Conservation (phyloP, 1,140 invertebrate species). For the Drosophila eugracilis region DNA sequence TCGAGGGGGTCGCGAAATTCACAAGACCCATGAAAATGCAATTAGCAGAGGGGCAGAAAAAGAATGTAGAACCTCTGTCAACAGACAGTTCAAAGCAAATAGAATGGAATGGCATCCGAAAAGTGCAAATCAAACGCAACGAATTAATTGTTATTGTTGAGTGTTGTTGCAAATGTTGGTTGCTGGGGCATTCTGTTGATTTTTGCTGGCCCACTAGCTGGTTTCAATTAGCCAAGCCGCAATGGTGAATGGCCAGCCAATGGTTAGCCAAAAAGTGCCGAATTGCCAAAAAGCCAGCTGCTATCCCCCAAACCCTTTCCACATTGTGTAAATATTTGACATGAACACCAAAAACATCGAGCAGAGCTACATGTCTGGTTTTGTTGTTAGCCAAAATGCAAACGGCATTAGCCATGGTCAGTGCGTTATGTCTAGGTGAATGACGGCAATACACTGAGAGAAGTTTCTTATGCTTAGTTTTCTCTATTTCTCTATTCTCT, state of each 20-base stretch:
- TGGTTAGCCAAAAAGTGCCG: slow-evolving; percentile 36
- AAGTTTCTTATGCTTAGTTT: too few relatives aligned
- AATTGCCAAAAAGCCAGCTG: slow-evolving; percentile 24
- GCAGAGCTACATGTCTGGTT: slow-evolving; percentile 35
- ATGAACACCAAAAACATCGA: slow-evolving; percentile 43
- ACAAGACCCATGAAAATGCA: slow-evolving; percentile 49
- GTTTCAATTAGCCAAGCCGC: slow-evolving; percentile 70
- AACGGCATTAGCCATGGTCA: slow-evolving; percentile 75
- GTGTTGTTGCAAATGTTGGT: too few relatives aligned
- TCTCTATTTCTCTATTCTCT: too few relatives aligned
- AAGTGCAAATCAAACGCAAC: slow-evolving; percentile 72
- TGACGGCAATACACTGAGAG: slow-evolving; percentile 16
- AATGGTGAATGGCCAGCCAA: slow-evolving; percentile 41
- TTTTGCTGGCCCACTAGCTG: slow-evolving; percentile 21
- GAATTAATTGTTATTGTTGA: slow-evolving; percentile 33
- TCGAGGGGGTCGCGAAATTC: slow-evolving; percentile 10
- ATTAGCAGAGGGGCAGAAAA: slow-evolving; percentile 42
- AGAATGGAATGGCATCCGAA: slow-evolving; percentile 56
- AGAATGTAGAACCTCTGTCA: slow-evolving; percentile 27
- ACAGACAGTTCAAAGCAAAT: slow-evolving; percentile 50
- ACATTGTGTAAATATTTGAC: slow-evolving; percentile 73
- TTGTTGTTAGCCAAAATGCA: slow-evolving; percentile 68
- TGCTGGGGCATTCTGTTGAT: slow-evolving; percentile 20
- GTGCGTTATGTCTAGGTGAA: slow-evolving; percentile 41
- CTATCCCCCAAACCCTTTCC: slow-evolving; percentile 20